Conservation (phyloP, 2,113 vertebrate species). For the Perca fluviatilis region DNA sequence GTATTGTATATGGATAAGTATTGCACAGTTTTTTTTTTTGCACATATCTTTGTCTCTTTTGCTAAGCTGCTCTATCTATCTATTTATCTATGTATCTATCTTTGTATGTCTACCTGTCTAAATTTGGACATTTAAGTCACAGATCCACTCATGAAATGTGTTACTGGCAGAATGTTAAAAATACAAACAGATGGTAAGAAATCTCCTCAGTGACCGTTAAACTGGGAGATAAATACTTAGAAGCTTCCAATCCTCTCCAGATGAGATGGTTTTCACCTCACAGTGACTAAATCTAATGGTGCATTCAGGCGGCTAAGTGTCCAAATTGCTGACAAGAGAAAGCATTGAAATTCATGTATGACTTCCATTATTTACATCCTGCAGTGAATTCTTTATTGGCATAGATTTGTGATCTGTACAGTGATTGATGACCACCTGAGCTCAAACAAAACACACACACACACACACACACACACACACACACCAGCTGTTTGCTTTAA, state of each 20-base stretch:
- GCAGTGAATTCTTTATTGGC: neutral
- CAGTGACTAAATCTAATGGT: neutral
- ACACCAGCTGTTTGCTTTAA: no score
- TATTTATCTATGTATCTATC: no score
- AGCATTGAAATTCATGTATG: neutral
- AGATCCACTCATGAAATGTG: neutral
- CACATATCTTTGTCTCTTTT: no score
- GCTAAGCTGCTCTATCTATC: no score
- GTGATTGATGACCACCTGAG: neutral
- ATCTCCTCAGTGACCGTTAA: neutral
- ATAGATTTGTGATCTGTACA: neutral
- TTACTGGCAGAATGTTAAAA: neutral
- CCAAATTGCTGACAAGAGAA: neutral
- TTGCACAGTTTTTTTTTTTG: no score
- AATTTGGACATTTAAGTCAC: neutral
- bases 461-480: no score
- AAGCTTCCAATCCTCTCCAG: neutral
- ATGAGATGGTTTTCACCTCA: neutral
- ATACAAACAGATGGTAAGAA: neutral
- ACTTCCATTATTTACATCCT: neutral
- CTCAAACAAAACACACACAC: neutral
- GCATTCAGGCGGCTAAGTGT: slow-evolving; percentile 17
- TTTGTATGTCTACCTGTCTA: no score
- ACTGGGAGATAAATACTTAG: neutral
- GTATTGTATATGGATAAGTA: no score